These are phyloP conservation scores for Diadophis punctatus DNA, from an alignment of 2,113 vertebrate genomes.

Conservation along the genomic window DNA sequence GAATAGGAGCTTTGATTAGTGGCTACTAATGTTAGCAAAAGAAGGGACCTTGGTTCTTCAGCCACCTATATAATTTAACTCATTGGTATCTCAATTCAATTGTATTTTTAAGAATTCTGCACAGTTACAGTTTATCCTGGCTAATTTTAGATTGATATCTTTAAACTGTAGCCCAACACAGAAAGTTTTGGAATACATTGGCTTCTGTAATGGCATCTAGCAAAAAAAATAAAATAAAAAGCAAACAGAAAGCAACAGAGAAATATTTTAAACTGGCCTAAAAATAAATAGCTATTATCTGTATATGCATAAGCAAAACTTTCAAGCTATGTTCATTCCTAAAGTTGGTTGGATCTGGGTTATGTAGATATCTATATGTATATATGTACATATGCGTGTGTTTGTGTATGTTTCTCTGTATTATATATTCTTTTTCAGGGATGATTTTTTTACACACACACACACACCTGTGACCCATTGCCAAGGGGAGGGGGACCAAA, in stretches of 20 bases:
- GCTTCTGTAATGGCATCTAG: background rate
- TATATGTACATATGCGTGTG: background rate
- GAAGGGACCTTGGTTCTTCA: background rate
- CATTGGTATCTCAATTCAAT: background rate
- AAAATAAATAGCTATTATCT: background rate
- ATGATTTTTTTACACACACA: background rate
- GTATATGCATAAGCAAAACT: background rate
- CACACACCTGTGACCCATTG: background rate
- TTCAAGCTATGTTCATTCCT: background rate
- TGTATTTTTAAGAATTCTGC: background rate
- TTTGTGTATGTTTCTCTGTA: background rate
- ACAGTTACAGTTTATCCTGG: background rate
- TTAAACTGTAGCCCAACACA: background rate
- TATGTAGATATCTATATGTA: background rate
- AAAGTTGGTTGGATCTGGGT: background rate
- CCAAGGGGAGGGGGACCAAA: background rate
- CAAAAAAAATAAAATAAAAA: no score
- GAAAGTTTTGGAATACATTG: background rate
- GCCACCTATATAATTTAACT: background rate
- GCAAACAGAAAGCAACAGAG: background rate
- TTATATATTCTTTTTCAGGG: background rate
- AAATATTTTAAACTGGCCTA: background rate
- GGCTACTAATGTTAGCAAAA: background rate
- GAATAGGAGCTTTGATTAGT: background rate
- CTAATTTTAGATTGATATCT: background rate